A percentile compares a stretch with the other conserved stretches of the same genome.
Conservation (phyloP, 2,113 vertebrate genomes). For the Ovis canadensis region DNA sequence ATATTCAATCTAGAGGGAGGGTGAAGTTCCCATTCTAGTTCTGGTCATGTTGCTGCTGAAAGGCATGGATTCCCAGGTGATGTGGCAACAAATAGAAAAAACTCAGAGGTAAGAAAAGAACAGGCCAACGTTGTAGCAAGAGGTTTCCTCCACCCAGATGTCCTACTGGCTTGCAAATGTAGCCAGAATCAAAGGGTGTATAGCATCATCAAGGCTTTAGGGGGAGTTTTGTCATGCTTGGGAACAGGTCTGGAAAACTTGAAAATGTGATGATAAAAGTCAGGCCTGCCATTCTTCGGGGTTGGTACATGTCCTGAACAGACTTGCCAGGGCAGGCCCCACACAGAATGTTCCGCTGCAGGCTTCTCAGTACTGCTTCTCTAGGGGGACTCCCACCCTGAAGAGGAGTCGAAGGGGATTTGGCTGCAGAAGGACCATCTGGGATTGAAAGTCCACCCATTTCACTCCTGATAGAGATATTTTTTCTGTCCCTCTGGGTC, state of each 20-base stretch:
- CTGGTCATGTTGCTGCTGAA: not conserved
- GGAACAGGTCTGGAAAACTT: not conserved
- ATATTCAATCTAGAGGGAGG: not conserved
- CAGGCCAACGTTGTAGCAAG: too few relatives aligned
- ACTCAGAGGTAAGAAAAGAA: not conserved
- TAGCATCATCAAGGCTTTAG: not conserved
- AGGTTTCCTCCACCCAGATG: not conserved
- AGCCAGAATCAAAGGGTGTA: not conserved
- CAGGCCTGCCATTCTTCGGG: not conserved
- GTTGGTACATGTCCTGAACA: not conserved
- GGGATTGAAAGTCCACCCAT: not conserved
- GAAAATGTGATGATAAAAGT: not conserved
- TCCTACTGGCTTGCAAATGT: not conserved
- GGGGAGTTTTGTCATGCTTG: not conserved
- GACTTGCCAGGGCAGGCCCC: not conserved
- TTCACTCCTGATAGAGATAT: not conserved
- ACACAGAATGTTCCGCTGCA: too few relatives aligned
- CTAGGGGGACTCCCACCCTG: not conserved
- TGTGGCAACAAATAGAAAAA: not conserved
- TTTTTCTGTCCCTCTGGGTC: not conserved
- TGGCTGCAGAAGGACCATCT: not conserved
- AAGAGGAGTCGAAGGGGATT: not conserved
- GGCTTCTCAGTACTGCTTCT: not conserved
- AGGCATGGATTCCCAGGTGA: not conserved
- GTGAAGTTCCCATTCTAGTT: not conserved